These are phyloP conservation scores for Vesta saturnalis DNA, from an alignment of 2,888 invertebrate species.

Conservation along the genomic window DNA sequence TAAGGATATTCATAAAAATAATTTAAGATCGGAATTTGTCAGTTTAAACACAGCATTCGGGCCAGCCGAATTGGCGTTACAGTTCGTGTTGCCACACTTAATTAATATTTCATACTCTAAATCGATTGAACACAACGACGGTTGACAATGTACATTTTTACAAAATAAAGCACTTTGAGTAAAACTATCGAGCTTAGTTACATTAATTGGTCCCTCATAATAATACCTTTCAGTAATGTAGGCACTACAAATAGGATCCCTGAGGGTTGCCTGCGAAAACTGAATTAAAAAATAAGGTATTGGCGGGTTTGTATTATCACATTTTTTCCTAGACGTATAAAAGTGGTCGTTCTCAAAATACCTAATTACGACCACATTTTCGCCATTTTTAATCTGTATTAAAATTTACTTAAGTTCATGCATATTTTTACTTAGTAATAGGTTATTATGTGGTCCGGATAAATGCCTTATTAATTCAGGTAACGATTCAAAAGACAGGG, in stretches of 20 bases:
- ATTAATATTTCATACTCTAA: conserved; percentile 30
- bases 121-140: conserved; percentile 61
- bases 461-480: conserved; percentile 88
- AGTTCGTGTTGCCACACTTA: conserved; percentile 23
- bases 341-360: conserved; percentile 39
- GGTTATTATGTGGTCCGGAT: conserved; percentile 88
- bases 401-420: conserved; percentile 69
- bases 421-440: conserved; percentile 87
- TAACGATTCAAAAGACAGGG: conserved; percentile 84
- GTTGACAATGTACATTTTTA: conserved; percentile 52
- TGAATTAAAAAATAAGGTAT: conserved; percentile 37
- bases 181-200: conserved; percentile 34
- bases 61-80: conserved; percentile 52
- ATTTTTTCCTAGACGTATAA: conserved; percentile 35
- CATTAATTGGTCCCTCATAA: conserved; percentile 48
- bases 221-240: conserved; percentile 49
- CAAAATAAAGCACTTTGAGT: conserved; percentile 50
- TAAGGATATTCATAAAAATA: too few species aligned
- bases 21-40: conserved; percentile 29
- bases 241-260: conserved; percentile 48
- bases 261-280: conserved; percentile 53
- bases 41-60: conserved; percentile 45
- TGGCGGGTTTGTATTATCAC: conserved; percentile 50
- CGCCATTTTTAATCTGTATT: conserved; percentile 25
- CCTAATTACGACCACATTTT: conserved; percentile 36